Base-by-base conservation (phyloP, 2,888 invertebrate species). In the Branchipolynoe longqiensis region DNA sequence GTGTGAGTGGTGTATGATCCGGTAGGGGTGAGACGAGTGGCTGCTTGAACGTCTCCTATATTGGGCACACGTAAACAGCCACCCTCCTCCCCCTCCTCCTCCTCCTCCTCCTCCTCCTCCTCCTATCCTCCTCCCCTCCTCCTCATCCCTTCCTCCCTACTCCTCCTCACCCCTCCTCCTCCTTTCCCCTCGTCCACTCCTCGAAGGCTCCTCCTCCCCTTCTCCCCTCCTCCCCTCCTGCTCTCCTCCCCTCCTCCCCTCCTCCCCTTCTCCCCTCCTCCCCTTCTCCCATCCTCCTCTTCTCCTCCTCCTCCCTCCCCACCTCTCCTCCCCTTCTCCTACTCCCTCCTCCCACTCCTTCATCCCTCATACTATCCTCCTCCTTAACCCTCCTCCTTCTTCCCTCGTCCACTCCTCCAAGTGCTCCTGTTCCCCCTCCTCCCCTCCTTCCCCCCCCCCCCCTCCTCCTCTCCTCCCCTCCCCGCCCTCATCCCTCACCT, bases 191-290 rank as follows among this genome's bases (percentile, higher is more conserved):
- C 62, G 6, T n/a, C 28, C 62, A 8, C 28, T 25, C 62, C n/a
- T n/a, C 62, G 12, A 14, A 12, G 12, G 8, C 18, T n/a, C 62
- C 62, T 62, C 62, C 62, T 25, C n/a, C 62, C 62, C 62, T 62
- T 25, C 62, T n/a, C n/a, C 62, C 62, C 62, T 62, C 62, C 62
- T 25, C n/a, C 62, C 62, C 62, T 62, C 62, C 62, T 25, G 8
- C 62, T 25, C 62, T 62, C 62, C 62, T n/a, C n/a, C 25, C 25
- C n/a, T 22, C 28, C 62, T 25, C n/a, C 62, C 62, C 28, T 28
- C 28, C 25, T n/a, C n/a, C 62, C 62, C 62, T 28, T n/a, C 62
- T 25, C n/a, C 62, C 62, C 62, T 62, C 62, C 62, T n/a, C n/a
- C 62, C 48, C 48, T 48, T 18, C 48, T 18, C 18, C 48, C 48